These are phyloP conservation scores for Verasper variegatus DNA, from an alignment of 2,113 vertebrate genomes.

Conservation along the genomic window DNA sequence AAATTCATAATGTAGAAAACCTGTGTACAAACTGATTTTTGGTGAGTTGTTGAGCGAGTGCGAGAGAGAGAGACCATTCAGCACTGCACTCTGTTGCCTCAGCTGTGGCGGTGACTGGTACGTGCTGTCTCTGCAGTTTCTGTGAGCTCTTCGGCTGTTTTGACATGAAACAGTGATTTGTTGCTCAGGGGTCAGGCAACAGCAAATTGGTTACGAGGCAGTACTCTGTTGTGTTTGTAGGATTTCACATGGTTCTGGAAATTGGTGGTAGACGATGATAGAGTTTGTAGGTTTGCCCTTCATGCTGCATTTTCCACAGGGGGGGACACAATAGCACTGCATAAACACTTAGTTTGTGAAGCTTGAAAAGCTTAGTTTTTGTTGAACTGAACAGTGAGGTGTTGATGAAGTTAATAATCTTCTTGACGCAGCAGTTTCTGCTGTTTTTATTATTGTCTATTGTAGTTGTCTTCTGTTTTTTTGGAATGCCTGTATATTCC, in stretches of 20 bases:
- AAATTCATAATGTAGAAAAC: slow-evolving; percentile 31
- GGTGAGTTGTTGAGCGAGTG: not conserved
- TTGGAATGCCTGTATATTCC: not conserved
- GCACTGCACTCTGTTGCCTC: slow-evolving; percentile 73
- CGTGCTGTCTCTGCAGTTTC: slow-evolving; percentile 67
- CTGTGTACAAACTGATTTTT: slow-evolving; percentile 5
- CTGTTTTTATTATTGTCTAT: not conserved
- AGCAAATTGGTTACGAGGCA: slow-evolving; percentile 56
- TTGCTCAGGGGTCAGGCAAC: slow-evolving; percentile 48
- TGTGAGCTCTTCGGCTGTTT: slow-evolving; percentile 57
- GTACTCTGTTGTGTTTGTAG: slow-evolving; percentile 22
- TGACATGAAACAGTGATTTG: slow-evolving; percentile 64
- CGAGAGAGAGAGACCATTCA: slow-evolving; percentile 38
- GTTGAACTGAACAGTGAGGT: not conserved
- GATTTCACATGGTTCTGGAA: slow-evolving; percentile 1
- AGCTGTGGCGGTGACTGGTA: slow-evolving; percentile 79
- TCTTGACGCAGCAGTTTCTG: not conserved
- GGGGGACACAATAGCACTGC: not conserved
- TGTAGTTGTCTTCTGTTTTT: slow-evolving; percentile 3
- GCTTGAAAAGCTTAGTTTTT: not conserved
- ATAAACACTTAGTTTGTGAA: slow-evolving; percentile 1
- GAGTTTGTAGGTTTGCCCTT: not conserved
- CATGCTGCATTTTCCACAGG: not conserved
- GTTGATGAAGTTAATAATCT: not conserved
- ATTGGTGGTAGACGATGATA: slow-evolving; percentile 6